Evolutionary conservation across 2,888 invertebrate genomes (phyloP).

Genomic region (Acanthococcus lagerstroemiae): DNA sequence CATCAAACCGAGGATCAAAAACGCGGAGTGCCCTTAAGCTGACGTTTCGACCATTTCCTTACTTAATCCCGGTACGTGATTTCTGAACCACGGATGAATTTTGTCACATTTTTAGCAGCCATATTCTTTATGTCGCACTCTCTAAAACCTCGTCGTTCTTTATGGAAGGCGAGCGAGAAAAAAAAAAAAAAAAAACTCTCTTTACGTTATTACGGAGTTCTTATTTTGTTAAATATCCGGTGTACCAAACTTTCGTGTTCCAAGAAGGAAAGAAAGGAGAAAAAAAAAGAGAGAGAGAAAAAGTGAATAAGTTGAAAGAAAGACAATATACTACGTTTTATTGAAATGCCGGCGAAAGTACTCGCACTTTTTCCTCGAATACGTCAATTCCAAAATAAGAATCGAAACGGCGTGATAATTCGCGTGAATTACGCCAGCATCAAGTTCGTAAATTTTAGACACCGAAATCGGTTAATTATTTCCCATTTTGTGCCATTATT

Average conservation of each 20-base stretch:
- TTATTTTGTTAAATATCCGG: background rate
- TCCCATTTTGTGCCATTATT: too few species aligned
- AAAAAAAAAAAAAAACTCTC: background rate
- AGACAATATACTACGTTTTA: too few species aligned
- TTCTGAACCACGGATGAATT: conserved; percentile 8
- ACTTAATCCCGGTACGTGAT: conserved; percentile 19
- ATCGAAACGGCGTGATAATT: too few species aligned
- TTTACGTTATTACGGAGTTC: background rate
- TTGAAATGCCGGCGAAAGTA: too few species aligned
- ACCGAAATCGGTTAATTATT: too few species aligned
- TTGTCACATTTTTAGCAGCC: conserved; percentile 14
- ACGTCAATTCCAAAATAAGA: too few species aligned
- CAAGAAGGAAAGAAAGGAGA: background rate
- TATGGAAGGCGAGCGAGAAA: background rate
- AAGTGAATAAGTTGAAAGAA: background rate
- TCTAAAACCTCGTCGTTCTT: background rate
- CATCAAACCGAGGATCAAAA: background rate
- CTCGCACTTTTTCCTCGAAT: too few species aligned
- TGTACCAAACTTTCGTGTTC: background rate
- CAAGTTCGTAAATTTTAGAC: too few species aligned
- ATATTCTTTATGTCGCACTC: background rate
- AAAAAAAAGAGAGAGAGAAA: background rate
- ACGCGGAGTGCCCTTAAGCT: conserved; percentile 16
- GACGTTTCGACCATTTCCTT: conserved; percentile 17
- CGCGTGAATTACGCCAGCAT: too few species aligned